These are phyloP conservation scores for Poeciliopsis presidionis DNA, from an alignment of 2,797 vertebrate species.

Conservation along the genomic window DNA sequence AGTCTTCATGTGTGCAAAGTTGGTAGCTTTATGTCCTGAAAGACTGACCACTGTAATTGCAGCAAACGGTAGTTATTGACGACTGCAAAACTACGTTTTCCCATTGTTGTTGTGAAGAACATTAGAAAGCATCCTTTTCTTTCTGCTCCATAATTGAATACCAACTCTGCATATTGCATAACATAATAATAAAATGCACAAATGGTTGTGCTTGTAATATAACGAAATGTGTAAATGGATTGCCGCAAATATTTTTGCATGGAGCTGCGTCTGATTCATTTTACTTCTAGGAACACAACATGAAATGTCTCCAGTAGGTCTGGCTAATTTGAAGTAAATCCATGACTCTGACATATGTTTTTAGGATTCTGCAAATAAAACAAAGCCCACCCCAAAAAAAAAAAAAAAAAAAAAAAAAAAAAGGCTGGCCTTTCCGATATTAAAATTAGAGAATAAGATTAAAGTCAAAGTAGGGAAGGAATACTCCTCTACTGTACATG, in stretches of 20 bases:
- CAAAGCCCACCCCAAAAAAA: not conserved
- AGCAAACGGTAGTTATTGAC: not conserved
- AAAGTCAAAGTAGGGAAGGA: conserved; percentile 5
- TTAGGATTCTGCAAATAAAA: not conserved
- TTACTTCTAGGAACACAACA: not conserved
- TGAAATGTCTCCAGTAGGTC: not conserved
- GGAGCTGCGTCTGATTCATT: conserved; percentile 14
- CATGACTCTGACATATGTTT: not conserved
- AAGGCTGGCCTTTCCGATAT: conserved; percentile 14
- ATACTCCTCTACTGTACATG: conserved; percentile 44
- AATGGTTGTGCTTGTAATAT: not conserved
- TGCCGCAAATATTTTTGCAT: not conserved
- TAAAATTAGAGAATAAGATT: not conserved
- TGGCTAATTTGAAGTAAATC: conserved; percentile 1
- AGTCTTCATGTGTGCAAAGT: not conserved
- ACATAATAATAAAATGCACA: not conserved
- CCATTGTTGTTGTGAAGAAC: not conserved
- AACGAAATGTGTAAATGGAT: not conserved
- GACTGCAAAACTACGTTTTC: not conserved
- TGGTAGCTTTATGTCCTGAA: not conserved
- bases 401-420: no score
- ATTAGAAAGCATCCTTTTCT: not conserved
- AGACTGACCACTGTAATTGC: no score
- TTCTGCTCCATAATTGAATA: not conserved
- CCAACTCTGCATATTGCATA: not conserved